These are phyloP conservation scores for Hartigia nigra DNA, from an alignment of 2,888 invertebrate species.

Conservation along the genomic window DNA sequence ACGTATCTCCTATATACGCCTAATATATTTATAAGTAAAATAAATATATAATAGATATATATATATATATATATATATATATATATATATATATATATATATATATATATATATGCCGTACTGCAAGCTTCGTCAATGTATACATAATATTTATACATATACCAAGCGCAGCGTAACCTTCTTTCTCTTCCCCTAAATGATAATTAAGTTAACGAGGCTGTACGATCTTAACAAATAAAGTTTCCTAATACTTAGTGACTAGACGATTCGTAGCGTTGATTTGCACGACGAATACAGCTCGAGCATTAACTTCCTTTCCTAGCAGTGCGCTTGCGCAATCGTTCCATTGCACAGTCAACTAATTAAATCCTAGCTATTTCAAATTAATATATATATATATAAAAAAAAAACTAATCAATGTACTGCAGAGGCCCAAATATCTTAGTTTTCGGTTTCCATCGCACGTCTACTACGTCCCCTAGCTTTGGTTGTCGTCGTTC, in stretches of 20 bases:
- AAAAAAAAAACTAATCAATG: neutral
- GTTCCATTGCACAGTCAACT: neutral
- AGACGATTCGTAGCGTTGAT: constrained; percentile 49
- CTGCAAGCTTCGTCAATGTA: neutral
- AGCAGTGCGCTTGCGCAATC: neutral
- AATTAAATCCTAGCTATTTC: neutral
- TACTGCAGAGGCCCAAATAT: constrained; percentile 1
- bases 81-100: too few species aligned
- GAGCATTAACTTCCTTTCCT: neutral
- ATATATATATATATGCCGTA: neutral
- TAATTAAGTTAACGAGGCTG: constrained; percentile 48
- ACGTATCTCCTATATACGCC: constrained; percentile 6
- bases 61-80: neutral
- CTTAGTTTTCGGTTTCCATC: neutral
- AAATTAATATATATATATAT: neutral
- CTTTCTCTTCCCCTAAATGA: constrained; percentile 24
- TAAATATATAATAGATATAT: constrained; percentile 5
- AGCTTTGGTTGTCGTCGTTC: constrained; percentile 1
- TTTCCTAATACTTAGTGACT: constrained; percentile 54
- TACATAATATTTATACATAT: constrained; percentile 18
- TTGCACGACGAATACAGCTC: neutral
- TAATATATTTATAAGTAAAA: constrained; percentile 14
- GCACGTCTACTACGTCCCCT: neutral
- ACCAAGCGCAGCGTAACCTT: constrained; percentile 27
- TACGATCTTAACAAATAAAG: constrained; percentile 41